Base-by-base conservation (phyloP, 2,888 invertebrate genomes). In the Theretra japonica region DNA sequence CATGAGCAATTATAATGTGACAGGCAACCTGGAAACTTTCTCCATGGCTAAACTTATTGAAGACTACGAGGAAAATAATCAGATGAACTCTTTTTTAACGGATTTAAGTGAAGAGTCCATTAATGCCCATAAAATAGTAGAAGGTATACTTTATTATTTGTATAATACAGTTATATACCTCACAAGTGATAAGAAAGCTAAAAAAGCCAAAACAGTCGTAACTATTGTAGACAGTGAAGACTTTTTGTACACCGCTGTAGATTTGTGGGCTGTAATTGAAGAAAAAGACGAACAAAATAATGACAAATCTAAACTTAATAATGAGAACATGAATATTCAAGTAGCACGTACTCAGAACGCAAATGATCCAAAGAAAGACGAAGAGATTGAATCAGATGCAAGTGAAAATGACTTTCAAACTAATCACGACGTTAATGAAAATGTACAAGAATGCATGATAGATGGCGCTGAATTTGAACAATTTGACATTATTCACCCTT, bases 221-320 rank as follows among this genome's bases (percentile, higher is more conserved):
- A 94, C 93, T 15, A 85, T 94, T 1, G 92, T 86, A 1, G 94
- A 94, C 74, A 76, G 73, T 28, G 94, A 93, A 82, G 94, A 94
- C 78, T 91, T 94, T 72, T 72, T 94, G 25, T 90, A 79, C 68
- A 94, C 94, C 1, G 86, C 93, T 17, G 71, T 79, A 8, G 74
- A 80, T 58, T 71, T 87, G 23, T 91, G 89, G 89, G 56, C 50
- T 28, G 48, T 68, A 48, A 56, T 28, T 21, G 30, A 58, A 25
- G 5, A 23, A 0, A 23, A 71, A 8, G n/a, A 68, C 15, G 58
- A 57, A 11, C 41, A 58, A 48, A 15, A 33, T 2, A 28, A 65
- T 8, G 30, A 17, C 17, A 25, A 60, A 6, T 30, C 15, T 53
- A 25, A 30, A 25, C 21, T n/a, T 25, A 17, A 6, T n/a, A 25